These are phyloP conservation scores for Sussaba pulchella DNA, from an alignment of 2,888 invertebrate species.

Conservation along the genomic window DNA sequence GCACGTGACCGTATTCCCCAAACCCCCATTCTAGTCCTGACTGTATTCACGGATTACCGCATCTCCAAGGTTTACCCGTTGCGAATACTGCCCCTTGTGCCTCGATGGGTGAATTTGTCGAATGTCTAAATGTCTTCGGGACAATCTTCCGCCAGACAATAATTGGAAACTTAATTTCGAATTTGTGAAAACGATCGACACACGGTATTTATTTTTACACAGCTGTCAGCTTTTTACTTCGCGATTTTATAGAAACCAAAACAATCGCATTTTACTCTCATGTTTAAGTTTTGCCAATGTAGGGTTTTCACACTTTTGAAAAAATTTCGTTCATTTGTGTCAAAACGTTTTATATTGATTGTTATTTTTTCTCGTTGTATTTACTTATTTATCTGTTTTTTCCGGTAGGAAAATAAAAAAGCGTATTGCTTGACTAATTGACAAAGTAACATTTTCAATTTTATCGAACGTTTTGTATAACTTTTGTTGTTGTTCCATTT, in stretches of 20 bases:
- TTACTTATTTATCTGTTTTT: no score
- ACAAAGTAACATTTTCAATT: no score
- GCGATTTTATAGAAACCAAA: neutral
- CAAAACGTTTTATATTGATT: no score
- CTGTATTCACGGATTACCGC: constrained; percentile 24
- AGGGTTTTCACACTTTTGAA: no score
- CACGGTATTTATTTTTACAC: constrained; percentile 26
- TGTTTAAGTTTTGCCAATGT: neutral
- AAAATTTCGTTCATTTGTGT: no score
- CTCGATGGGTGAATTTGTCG: constrained; percentile 43
- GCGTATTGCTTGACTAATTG: no score
- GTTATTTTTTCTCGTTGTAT: no score
- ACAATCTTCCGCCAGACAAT: neutral
- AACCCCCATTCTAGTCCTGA: constrained; percentile 17
- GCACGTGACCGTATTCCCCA: constrained; percentile 36
- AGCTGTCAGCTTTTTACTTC: neutral
- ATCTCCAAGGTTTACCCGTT: constrained; percentile 19
- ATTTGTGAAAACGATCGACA: neutral
- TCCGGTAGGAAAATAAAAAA: no score
- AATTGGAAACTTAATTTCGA: constrained; percentile 1
- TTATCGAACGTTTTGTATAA: no score
- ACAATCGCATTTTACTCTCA: neutral
- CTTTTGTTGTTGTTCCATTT: no score
- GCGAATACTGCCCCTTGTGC: neutral
- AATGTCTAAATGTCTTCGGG: constrained; percentile 28